A percentile compares a stretch with the other conserved stretches of the same genome.
Evolutionary conservation across 1,140 invertebrate species (phyloP).

Genomic region (Charaxes varanes): DNA sequence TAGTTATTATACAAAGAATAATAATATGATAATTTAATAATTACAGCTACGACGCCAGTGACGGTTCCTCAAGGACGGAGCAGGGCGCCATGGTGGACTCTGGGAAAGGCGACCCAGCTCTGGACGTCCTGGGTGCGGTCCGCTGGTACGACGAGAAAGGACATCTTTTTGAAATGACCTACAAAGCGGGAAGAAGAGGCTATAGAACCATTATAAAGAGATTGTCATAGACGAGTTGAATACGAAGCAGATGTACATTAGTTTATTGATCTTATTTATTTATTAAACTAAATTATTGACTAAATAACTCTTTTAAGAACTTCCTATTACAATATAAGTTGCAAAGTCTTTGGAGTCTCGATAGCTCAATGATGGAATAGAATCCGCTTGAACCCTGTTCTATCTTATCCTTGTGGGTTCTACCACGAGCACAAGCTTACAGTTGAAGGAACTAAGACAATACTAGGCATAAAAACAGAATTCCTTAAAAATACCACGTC

Average conservation of each 20-base stretch:
- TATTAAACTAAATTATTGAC: constrained; percentile 39
- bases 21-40: too few relatives aligned
- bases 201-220: constrained; percentile 66
- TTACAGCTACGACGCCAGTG: constrained; percentile 66
- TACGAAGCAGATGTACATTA: constrained; percentile 26
- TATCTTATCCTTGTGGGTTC: too few relatives aligned
- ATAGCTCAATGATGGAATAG: constrained; percentile 8
- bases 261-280: constrained; percentile 35
- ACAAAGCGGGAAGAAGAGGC: constrained; percentile 75
- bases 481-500: too few relatives aligned
- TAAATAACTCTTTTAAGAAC: constrained; percentile 1
- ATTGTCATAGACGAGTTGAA: constrained; percentile 28
- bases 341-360: too few relatives aligned
- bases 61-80: constrained; percentile 63
- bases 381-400: too few relatives aligned
- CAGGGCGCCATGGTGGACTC: constrained; percentile 49
- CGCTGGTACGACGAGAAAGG: constrained; percentile 79
- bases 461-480: too few relatives aligned
- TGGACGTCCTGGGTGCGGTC: constrained; percentile 77
- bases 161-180: constrained; percentile 81
- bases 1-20: too few relatives aligned
- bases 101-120: constrained; percentile 75
- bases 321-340: too few relatives aligned
- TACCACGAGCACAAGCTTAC: too few relatives aligned
- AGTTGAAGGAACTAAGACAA: too few relatives aligned